These are phyloP conservation scores for Fragum fragum DNA, from an alignment of 2,888 invertebrate genomes.

Conservation along the genomic window DNA sequence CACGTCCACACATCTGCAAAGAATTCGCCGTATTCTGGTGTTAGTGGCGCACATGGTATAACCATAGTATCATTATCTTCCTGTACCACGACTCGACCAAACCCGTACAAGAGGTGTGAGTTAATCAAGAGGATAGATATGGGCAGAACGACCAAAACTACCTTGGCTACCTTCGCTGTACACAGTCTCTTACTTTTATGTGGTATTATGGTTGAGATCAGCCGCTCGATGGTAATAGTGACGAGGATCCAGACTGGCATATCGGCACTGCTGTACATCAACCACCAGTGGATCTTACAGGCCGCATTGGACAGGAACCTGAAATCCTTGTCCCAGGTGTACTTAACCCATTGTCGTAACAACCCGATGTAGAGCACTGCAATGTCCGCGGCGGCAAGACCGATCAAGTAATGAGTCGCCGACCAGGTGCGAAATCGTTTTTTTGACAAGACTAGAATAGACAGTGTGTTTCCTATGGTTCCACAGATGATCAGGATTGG, in stretches of 20 bases:
- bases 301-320: slow-evolving; percentile 48
- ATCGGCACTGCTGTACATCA: slow-evolving; percentile 76
- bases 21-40: slow-evolving; percentile 61
- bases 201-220: slow-evolving; percentile 75
- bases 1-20: slow-evolving; percentile 71
- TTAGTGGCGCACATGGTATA: slow-evolving; percentile 52
- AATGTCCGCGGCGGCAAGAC: slow-evolving; percentile 71
- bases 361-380: slow-evolving; percentile 73
- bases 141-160: slow-evolving; percentile 52
- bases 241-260: slow-evolving; percentile 79
- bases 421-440: slow-evolving; percentile 64
- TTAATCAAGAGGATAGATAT: slow-evolving; percentile 64
- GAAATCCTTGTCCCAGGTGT: slow-evolving; percentile 65
- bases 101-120: slow-evolving; percentile 71
- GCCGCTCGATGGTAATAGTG: slow-evolving; percentile 77
- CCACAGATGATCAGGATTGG: slow-evolving; percentile 76
- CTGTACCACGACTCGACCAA: slow-evolving; percentile 42
- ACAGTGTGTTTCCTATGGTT: slow-evolving; percentile 76
- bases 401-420: slow-evolving; percentile 73
- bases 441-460: slow-evolving; percentile 69
- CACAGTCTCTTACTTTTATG: slow-evolving; percentile 70
- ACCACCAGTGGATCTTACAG: slow-evolving; percentile 74
- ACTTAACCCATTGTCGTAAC: slow-evolving; percentile 69
- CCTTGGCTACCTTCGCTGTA: slow-evolving; percentile 57
- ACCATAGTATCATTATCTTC: slow-evolving; percentile 27